These are phyloP conservation scores for Schizotus pectinicornis DNA, from an alignment of 2,888 invertebrate genomes.

Conservation along the genomic window DNA sequence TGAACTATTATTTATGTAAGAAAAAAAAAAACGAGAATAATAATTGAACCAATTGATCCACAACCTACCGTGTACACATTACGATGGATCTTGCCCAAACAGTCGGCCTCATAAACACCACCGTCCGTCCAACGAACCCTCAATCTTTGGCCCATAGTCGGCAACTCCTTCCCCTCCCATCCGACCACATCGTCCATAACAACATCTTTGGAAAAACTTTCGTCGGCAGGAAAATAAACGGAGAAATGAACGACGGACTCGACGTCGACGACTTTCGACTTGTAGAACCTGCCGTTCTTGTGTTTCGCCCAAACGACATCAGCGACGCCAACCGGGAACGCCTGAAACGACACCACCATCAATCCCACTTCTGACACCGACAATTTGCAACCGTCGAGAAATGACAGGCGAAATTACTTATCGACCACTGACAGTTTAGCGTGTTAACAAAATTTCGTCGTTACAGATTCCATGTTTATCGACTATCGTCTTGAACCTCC, in stretches of 20 bases:
- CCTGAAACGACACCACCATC: too few species aligned
- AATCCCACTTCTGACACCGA: too few species aligned
- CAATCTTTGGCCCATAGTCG: conserved; percentile 60
- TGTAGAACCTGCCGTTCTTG: conserved; percentile 66
- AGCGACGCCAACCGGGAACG: conserved; percentile 21
- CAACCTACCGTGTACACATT: conserved; percentile 59
- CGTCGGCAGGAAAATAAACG: conserved; percentile 68
- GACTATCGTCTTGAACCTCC: too few species aligned
- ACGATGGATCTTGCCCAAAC: conserved; percentile 56
- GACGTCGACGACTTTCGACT: conserved; percentile 61
- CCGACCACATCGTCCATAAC: conserved; percentile 63
- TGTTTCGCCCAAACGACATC: conserved; percentile 68
- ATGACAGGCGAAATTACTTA: too few species aligned
- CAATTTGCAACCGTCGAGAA: too few species aligned
- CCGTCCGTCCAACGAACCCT: conserved; percentile 65
- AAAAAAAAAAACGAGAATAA: too few species aligned
- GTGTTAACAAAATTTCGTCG: too few species aligned
- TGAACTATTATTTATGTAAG: too few species aligned
- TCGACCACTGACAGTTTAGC: too few species aligned
- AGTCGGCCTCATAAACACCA: conserved; percentile 58
- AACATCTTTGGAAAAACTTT: conserved; percentile 66
- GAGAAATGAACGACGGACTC: conserved; percentile 62
- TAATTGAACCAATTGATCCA: too few species aligned
- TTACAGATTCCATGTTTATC: too few species aligned
- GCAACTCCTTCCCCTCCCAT: conserved; percentile 40